These are phyloP conservation scores for Drosophila sp. DNA, from an alignment of 1,140 invertebrate genomes.

Conservation along the genomic window DNA sequence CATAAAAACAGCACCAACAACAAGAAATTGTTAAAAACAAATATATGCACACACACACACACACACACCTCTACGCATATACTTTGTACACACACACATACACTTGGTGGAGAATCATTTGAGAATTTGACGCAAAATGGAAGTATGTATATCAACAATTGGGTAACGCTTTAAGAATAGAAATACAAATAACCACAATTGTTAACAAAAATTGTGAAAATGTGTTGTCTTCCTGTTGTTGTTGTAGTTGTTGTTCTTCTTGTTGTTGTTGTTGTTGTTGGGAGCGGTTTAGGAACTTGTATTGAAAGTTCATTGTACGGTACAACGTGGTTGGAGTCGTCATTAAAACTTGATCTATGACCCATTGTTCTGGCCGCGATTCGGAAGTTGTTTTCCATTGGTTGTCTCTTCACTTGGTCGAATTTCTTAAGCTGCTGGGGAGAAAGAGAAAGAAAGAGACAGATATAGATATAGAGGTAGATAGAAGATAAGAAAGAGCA, in stretches of 20 bases:
- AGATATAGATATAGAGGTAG: no score
- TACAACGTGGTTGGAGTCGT: slow-evolving; percentile 43
- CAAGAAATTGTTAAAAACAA: slow-evolving; percentile 64
- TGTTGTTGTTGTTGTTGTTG: slow-evolving; percentile 2
- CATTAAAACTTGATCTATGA: slow-evolving; percentile 83
- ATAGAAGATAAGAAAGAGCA: neutral
- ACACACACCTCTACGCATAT: slow-evolving; percentile 10
- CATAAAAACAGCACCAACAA: slow-evolving; percentile 59
- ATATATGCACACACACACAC: slow-evolving; percentile 15
- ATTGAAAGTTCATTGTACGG: slow-evolving; percentile 80
- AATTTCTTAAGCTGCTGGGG: slow-evolving; percentile 19
- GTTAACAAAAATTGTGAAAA: slow-evolving; percentile 46
- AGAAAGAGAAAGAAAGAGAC: slow-evolving; percentile 1
- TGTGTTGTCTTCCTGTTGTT: slow-evolving; percentile 35
- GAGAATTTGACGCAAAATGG: slow-evolving; percentile 28
- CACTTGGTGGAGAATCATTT: slow-evolving; percentile 20
- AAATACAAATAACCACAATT: slow-evolving; percentile 50
- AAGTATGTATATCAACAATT: slow-evolving; percentile 44
- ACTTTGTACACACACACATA: neutral
- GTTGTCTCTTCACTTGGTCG: slow-evolving; percentile 25
- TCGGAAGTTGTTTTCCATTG: slow-evolving; percentile 65
- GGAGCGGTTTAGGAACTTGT: slow-evolving; percentile 53
- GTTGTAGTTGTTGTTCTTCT: slow-evolving; percentile 2
- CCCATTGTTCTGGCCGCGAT: slow-evolving; percentile 76
- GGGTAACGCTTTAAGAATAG: slow-evolving; percentile 20